Base-by-base conservation (phyloP, 2,888 invertebrate species). In the Atrina japonica region DNA sequence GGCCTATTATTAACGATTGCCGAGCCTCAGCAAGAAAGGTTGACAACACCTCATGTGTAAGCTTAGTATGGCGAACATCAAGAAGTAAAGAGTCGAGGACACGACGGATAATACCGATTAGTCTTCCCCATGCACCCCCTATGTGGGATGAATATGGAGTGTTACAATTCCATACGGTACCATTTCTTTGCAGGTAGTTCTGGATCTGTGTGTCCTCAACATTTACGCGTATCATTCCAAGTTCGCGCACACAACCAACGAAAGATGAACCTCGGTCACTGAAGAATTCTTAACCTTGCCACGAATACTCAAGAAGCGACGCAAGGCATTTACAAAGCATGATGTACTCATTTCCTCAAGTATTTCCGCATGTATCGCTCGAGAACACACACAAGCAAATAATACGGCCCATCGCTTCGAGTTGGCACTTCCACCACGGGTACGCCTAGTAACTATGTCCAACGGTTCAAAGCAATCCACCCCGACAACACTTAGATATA, bases 401-500 rank as follows among this genome's bases (percentile, higher is more conserved):
- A 69, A 21, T 16, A 35, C 40, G 7, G 53, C 63, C 69, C 69
- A 78, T 21, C 78, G 35, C 30, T 78, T 78, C 3, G 16, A 45
- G 23, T 50, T 47, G 14, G 71, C 67, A n/a, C 45, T 59, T 18
- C 74, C 70, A n/a, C 71, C 68, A 25, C 73, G 47, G 9, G 75
- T 75, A 11, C 53, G 23, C 21, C 75, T 30, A 3, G 71, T 50
- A 3, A 52, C 35, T 7, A 76, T 55, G 18, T 18, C 23, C 76
- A 73, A 75, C n/a, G 60, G 73, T 23, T 73, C 75, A 56, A 79
- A 77, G 43, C 21, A 41, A 49, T 78, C 75, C 7, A 76, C 66
- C 11, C 77, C 77, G 29, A 74, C 68, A n/a, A 18, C 61, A 1
- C 18, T n/a, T 47, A 35, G 35, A 35, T 11, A 11, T 11, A 35